phyloP scores from a whole-genome alignment of 2,113 vertebrate species.

The Falco punctatus region DNA sequence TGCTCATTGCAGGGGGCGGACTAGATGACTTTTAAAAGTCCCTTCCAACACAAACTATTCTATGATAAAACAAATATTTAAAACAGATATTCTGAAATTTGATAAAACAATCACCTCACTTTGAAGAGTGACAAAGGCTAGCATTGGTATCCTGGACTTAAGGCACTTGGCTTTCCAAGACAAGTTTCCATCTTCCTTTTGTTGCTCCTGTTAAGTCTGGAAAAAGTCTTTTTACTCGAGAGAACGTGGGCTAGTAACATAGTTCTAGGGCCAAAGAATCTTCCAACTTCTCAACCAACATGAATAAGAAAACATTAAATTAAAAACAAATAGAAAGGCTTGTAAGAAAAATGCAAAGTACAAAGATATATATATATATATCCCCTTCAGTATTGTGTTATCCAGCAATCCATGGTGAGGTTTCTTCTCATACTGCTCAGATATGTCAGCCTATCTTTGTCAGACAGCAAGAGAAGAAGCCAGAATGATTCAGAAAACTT shows the following conservation, averaged over 20 bases:
- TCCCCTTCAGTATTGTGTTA: background rate
- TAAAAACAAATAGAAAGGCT: background rate
- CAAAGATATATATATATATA: accelerated
- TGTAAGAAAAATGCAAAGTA: background rate
- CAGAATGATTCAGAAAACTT: background rate
- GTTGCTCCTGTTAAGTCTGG: background rate
- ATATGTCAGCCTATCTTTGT: background rate
- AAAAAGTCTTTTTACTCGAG: background rate
- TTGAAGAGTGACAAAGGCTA: background rate
- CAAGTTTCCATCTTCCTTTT: background rate
- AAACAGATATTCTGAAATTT: background rate
- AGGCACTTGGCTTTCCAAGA: background rate
- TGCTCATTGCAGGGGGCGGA: no score
- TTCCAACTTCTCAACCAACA: background rate
- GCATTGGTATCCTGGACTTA: background rate
- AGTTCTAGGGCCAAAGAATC: background rate
- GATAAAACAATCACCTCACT: background rate
- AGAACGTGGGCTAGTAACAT: background rate
- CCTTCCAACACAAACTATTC: background rate
- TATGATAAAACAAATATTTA: background rate
- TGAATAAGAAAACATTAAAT: background rate
- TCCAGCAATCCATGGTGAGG: background rate
- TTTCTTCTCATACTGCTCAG: background rate
- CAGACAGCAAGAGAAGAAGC: background rate
- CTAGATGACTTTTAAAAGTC: no score